Base-by-base conservation (phyloP, 1,140 invertebrate species). In the Bombus superbus region DNA sequence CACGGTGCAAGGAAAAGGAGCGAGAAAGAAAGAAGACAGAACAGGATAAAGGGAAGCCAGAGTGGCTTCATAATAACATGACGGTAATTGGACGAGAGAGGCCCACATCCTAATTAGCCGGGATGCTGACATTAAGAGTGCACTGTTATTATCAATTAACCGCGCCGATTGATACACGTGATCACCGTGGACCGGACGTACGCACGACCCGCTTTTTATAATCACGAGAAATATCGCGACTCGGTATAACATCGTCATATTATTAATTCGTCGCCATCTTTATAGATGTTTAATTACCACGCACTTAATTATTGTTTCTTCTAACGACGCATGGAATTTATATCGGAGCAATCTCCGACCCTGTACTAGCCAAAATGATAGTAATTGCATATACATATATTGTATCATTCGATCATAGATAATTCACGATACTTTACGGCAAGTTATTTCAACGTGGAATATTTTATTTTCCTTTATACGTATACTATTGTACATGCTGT, bases 61-160 rank as follows among this genome's bases (percentile, higher is more conserved):
- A 89, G 90, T 90, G 88, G 87, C 81, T 89, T 90, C 87, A 77
- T 91, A 90, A 91, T 92, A 91, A 91, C 86, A 90, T 89, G 88
- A 90, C 73, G 89, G 86, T 91, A 90, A 91, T 91, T 92, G 87
- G 72, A 90, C 88, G 85, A 90, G 88, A 91, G 89, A 87, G 86
- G 85, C 82, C 86, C 88, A 91, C 89, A 91, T 93, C 86, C 89
- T 93, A 92, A 93, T 93, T 92, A 92, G 86, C 81, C 59, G 83
- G 83, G 88, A 91, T 87, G 90, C 90, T 90, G 88, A 92, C 89
- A 88, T 91, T 93, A 92, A 93, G 92, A 93, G 92, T 83, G 88
- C 88, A 88, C 90, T 92, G 92, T 93, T 93, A 92, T 93, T 93
- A 93, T 93, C 92, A 93, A 93, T 93, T 92, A 92, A 73, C 86